These are phyloP conservation scores for Diglossa brunneiventris DNA, from an alignment of 2,113 vertebrate genomes.

Conservation along the genomic window DNA sequence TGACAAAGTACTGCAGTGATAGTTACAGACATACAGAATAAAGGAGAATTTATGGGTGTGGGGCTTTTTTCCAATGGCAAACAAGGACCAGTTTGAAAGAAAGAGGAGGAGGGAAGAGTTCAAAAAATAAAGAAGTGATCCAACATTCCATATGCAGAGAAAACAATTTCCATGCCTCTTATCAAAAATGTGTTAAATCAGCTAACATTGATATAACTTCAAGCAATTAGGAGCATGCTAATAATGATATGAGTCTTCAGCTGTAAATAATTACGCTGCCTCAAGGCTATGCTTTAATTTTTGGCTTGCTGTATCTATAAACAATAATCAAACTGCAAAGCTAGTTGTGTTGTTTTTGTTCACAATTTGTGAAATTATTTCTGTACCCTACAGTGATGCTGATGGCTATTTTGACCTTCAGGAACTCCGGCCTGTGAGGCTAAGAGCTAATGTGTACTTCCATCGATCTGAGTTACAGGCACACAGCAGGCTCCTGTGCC, in stretches of 20 bases:
- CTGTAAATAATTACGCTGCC: slow-evolving; percentile 99
- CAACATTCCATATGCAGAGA: slow-evolving; percentile 82
- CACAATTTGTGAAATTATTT: slow-evolving; percentile 87
- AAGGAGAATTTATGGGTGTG: not conserved
- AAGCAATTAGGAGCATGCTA: slow-evolving; percentile 98
- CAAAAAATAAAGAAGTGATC: slow-evolving; percentile 58
- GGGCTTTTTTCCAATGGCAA: slow-evolving; percentile 11
- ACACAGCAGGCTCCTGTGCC: slow-evolving; percentile 73
- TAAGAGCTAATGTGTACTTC: slow-evolving; percentile 78
- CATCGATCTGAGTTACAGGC: slow-evolving; percentile 84
- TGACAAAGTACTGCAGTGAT: not conserved
- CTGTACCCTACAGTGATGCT: slow-evolving; percentile 86
- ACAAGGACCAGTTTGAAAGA: slow-evolving; percentile 12
- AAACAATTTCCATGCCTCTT: slow-evolving; percentile 89
- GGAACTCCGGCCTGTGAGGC: slow-evolving; percentile 78
- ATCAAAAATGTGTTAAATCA: slow-evolving; percentile 94
- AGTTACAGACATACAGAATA: not conserved
- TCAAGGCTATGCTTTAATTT: slow-evolving; percentile 97
- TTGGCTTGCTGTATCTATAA: slow-evolving; percentile 97
- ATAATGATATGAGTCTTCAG: slow-evolving; percentile 99
- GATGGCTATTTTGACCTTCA: slow-evolving; percentile 91
- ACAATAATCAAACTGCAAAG: slow-evolving; percentile 99
- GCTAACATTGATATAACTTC: slow-evolving; percentile 99
- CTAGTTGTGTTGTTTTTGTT: slow-evolving; percentile 84
- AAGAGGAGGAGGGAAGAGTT: not conserved